Evolutionary conservation across 2,797 vertebrate genomes (phyloP).

Genomic region (Lepilemur septentrionalis): DNA sequence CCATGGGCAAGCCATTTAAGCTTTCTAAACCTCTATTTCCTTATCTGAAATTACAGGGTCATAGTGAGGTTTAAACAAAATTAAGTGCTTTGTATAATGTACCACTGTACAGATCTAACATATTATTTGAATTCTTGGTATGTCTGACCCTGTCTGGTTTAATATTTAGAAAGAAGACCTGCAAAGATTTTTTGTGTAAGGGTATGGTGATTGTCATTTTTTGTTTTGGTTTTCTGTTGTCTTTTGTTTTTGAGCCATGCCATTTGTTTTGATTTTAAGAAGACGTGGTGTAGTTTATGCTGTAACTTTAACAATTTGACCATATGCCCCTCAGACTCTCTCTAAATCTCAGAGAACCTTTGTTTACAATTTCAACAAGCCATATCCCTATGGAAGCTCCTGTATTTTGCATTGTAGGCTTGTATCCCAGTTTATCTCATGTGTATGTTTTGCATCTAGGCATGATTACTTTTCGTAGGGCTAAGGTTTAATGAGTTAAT

Average conservation of each 20-base stretch:
- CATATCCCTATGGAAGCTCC: neutral
- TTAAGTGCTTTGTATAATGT: neutral
- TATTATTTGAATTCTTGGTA: neutral
- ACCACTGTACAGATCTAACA: neutral
- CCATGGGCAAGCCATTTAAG: neutral
- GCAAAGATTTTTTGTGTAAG: neutral
- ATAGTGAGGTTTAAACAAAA: neutral
- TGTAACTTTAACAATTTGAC: neutral
- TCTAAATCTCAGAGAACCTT: neutral
- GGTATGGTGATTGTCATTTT: neutral
- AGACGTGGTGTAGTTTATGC: neutral
- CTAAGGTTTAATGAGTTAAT: neutral
- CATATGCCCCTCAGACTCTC: neutral
- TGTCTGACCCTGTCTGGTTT: neutral
- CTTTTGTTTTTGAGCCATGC: neutral
- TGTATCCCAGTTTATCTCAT: neutral
- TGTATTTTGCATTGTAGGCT: neutral
- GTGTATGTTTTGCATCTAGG: neutral
- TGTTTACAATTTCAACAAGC: neutral
- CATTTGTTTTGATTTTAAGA: conserved; percentile 34
- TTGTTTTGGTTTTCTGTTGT: neutral
- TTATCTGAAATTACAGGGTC: neutral
- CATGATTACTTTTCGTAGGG: neutral
- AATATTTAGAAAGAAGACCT: neutral
- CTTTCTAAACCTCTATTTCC: neutral